Evolutionary conservation across 1,140 invertebrate species (phyloP).

Genomic region (Ruditapes philippinarum): DNA sequence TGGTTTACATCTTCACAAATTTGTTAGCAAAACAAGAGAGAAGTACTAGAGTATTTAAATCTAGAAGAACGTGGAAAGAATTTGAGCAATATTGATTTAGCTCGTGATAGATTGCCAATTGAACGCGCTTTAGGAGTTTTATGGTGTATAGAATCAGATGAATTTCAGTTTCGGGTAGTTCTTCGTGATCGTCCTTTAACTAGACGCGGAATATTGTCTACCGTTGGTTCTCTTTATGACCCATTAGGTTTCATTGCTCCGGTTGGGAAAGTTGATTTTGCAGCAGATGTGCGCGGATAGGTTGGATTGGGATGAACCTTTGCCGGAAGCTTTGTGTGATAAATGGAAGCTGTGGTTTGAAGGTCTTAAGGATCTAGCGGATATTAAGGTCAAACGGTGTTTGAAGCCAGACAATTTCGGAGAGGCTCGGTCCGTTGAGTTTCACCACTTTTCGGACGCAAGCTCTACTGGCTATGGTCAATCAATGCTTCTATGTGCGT

Average conservation of each 20-base stretch:
- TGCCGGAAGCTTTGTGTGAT: no score
- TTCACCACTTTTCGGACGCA: slow-evolving; percentile 72
- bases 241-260: slow-evolving; percentile 5
- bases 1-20: not conserved
- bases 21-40: not conserved
- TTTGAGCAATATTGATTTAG: not conserved
- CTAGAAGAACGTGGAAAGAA: not conserved
- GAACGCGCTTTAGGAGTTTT: not conserved
- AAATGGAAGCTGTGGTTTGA: slow-evolving; percentile 33
- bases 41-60: not conserved
- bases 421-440: not conserved
- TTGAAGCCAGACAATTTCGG: slow-evolving; percentile 31
- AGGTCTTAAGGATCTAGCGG: not conserved
- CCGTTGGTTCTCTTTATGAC: not conserved
- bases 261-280: not conserved
- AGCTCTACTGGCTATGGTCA: slow-evolving; percentile 64
- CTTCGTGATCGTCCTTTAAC: slow-evolving; percentile 24
- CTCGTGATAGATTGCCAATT: not conserved
- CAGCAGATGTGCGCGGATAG: no score
- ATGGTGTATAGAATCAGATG: slow-evolving; percentile 9
- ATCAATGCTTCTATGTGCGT: no score
- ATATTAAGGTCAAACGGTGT: not conserved
- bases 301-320: no score
- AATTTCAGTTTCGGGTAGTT: not conserved
- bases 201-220: slow-evolving; percentile 50